A percentile compares a stretch with the other conserved stretches of the same genome.
Conservation (phyloP, 1,140 invertebrate species). For the Leptestheria dahalacensis region DNA sequence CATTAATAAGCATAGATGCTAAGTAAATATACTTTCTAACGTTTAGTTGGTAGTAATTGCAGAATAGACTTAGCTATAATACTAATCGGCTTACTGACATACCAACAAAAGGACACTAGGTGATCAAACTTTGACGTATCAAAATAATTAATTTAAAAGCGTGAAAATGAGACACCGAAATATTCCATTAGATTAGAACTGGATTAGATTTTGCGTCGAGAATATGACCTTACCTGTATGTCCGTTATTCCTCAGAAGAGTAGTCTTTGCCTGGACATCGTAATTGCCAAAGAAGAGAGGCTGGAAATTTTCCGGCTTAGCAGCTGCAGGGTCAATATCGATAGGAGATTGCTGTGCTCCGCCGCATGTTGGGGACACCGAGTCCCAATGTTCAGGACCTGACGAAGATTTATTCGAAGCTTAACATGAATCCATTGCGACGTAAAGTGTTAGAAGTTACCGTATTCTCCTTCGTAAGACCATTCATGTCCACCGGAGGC, state of each 20-base stretch:
- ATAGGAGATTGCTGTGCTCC: constrained; percentile 24
- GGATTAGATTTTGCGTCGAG: not conserved
- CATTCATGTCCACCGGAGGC: not conserved
- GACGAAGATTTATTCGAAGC: not conserved
- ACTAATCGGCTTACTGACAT: no score
- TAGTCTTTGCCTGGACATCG: constrained; percentile 17
- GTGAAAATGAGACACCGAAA: not conserved
- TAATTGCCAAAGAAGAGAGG: constrained; percentile 23
- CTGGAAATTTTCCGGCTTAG: constrained; percentile 3
- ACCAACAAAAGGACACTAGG: not conserved
- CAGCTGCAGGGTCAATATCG: constrained; percentile 16
- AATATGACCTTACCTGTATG: constrained; percentile 24
- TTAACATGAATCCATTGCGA: not conserved
- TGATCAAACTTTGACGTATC: not conserved
- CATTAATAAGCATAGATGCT: no score
- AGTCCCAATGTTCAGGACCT: constrained; percentile 14
- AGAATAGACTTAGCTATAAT: not conserved
- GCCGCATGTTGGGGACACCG: not conserved
- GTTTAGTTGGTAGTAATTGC: not conserved
- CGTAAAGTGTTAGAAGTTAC: not conserved
- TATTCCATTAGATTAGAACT: not conserved
- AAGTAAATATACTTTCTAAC: no score
- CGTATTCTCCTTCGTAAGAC: not conserved
- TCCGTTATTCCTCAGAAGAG: constrained; percentile 27
- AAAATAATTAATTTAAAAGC: not conserved